Conservation (phyloP, 2,797 vertebrate genomes). For the Liasis olivaceus region DNA sequence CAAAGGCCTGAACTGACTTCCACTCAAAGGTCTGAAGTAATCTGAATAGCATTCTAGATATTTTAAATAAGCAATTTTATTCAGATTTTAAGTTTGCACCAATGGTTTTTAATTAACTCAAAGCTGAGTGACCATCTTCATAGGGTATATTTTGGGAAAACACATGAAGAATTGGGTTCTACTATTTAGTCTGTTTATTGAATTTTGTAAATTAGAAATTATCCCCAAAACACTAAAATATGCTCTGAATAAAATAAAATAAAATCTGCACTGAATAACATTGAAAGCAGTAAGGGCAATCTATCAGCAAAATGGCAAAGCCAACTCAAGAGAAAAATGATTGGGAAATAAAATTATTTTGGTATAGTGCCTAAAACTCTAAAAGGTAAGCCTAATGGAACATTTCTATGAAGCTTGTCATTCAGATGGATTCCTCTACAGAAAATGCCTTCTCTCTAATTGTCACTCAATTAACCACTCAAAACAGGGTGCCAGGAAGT, state of each 20-base stretch:
- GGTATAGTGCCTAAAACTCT: background rate
- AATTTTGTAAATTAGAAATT: background rate
- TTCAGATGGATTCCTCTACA: background rate
- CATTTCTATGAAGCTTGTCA: background rate
- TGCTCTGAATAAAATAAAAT: too few species aligned
- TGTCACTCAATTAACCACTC: background rate
- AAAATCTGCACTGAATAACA: background rate
- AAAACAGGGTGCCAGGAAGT: too few species aligned
- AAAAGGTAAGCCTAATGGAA: too few species aligned
- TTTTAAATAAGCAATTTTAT: too few species aligned
- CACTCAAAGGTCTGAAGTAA: too few species aligned
- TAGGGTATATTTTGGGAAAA: background rate
- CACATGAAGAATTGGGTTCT: background rate
- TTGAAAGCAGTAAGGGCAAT: background rate
- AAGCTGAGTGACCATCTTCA: background rate
- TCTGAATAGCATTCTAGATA: background rate
- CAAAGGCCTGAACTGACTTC: too few species aligned
- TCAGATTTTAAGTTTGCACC: too few species aligned
- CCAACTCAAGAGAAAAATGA: background rate
- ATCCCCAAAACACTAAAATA: background rate
- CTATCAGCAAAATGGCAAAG: background rate
- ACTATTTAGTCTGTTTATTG: background rate
- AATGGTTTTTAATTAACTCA: background rate
- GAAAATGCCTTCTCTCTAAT: background rate
- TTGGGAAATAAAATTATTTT: background rate